Evolutionary conservation across 2,113 vertebrate genomes (phyloP).

Genomic region (Macrotis lagotis): DNA sequence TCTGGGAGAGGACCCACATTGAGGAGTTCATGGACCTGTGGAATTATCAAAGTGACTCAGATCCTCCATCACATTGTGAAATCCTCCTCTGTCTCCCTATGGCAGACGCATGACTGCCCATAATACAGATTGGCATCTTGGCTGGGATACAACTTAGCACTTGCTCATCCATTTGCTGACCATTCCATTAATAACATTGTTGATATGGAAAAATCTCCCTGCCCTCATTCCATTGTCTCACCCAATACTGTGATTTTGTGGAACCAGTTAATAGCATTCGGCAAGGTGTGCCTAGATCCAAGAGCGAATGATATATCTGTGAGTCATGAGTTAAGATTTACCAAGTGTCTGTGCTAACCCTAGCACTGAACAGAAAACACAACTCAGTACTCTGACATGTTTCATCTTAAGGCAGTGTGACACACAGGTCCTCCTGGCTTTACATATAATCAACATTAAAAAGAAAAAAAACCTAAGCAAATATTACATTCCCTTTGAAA

Average conservation of each 20-base stretch:
- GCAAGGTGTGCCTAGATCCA: not conserved
- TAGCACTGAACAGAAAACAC: not conserved
- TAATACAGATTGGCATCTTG: not conserved
- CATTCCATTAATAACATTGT: not conserved
- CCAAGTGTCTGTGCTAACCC: not conserved
- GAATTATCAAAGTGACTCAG: not conserved
- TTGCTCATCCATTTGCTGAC: not conserved
- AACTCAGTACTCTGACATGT: not conserved
- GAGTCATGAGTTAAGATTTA: not conserved
- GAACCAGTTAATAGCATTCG: not conserved
- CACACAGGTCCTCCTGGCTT: not conserved
- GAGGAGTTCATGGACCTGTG: not conserved
- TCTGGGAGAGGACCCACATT: not conserved
- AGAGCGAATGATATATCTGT: not conserved
- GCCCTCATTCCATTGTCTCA: not conserved
- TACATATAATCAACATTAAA: not conserved
- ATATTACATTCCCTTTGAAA: not conserved
- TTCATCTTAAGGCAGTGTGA: not conserved
- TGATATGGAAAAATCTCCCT: not conserved
- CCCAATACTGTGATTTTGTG: not conserved
- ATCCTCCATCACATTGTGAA: not conserved
- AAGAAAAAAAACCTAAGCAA: not conserved
- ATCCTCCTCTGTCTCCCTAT: not conserved
- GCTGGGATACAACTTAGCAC: not conserved
- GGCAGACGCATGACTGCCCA: not conserved